Conservation (phyloP, 2,888 invertebrate genomes). For the Piscicola geometra region DNA sequence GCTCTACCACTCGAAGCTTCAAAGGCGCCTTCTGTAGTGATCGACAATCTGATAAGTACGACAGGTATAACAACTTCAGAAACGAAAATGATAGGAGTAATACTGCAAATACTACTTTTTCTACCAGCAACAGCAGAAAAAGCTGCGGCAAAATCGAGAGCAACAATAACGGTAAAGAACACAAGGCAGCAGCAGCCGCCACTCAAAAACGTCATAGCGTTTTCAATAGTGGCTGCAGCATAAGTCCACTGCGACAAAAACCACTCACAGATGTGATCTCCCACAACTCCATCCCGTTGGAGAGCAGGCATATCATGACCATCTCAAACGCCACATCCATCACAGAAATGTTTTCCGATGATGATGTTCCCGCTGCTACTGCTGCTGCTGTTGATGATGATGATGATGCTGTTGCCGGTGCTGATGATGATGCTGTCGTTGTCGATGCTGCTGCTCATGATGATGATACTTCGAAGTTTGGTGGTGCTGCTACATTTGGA, state of each 20-base stretch:
- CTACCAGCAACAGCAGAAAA: not conserved
- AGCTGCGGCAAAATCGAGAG: not conserved
- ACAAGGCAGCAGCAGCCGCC: not conserved
- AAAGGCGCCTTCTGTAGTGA: too few species aligned
- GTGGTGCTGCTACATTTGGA: too few species aligned
- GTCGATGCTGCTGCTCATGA: too few species aligned
- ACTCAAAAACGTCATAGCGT: not conserved
- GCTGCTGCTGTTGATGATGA: too few species aligned
- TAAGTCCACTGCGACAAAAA: too few species aligned
- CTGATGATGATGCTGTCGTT: not conserved
- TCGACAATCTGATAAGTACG: too few species aligned
- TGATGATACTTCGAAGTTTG: too few species aligned
- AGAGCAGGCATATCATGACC: not conserved
- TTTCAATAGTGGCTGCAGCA: not conserved
- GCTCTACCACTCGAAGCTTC: too few species aligned
- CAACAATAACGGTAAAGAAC: not conserved
- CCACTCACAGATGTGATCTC: not conserved
- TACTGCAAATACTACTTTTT: not conserved
- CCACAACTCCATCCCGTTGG: not conserved
- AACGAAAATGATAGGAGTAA: too few species aligned
- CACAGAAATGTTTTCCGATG: slow-evolving; percentile 4
- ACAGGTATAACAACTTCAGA: too few species aligned
- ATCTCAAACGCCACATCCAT: not conserved
- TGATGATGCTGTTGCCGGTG: too few species aligned
- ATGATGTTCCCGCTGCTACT: not conserved